Evolutionary conservation across 2,888 invertebrate genomes (phyloP).

Genomic region (Lasioglossum calceatum): DNA sequence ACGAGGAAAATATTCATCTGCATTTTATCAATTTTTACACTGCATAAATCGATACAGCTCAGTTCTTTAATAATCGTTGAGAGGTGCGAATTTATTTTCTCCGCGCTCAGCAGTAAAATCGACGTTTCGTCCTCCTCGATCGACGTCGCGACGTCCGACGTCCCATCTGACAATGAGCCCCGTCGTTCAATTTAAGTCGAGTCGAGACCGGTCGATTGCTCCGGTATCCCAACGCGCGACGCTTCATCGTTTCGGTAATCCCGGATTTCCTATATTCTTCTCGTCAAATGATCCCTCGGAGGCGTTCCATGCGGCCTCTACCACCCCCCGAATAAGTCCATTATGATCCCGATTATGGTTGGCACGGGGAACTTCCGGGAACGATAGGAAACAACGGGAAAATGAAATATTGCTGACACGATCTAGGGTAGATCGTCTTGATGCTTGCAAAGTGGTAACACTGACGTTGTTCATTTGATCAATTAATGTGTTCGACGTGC

Average conservation of each 20-base stretch:
- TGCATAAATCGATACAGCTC: too few species aligned
- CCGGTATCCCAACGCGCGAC: background rate
- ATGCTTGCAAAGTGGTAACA: background rate
- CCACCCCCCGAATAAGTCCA: background rate
- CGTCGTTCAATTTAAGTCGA: background rate
- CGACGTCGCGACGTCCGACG: background rate
- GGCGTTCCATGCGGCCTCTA: background rate
- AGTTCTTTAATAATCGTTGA: background rate
- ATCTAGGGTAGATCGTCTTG: background rate
- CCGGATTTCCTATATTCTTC: background rate
- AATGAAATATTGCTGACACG: background rate
- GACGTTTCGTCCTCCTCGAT: background rate
- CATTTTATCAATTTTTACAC: too few species aligned
- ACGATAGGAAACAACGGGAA: background rate
- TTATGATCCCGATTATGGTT: background rate
- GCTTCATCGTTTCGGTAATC: conserved; percentile 7
- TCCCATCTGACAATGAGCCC: background rate
- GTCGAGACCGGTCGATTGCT: background rate
- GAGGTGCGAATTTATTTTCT: background rate
- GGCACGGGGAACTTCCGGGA: background rate
- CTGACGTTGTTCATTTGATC: background rate
- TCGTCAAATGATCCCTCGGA: background rate
- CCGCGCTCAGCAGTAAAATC: background rate
- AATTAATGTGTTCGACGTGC: background rate
- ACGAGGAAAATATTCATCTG: too few species aligned